Evolutionary conservation across 2,113 vertebrate species (phyloP).

Genomic region (Anseranas semipalmata): DNA sequence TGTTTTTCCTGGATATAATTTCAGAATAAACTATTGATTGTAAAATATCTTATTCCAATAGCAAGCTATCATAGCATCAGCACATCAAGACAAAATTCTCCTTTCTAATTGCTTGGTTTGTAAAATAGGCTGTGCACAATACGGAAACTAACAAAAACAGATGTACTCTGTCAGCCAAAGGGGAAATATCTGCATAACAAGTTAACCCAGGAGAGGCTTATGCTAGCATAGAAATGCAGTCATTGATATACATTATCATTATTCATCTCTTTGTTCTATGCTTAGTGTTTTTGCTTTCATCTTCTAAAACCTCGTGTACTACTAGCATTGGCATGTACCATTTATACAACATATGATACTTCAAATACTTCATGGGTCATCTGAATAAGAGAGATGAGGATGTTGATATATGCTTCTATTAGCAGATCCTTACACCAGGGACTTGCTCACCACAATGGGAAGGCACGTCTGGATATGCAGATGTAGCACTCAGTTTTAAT

Average conservation of each 20-base stretch:
- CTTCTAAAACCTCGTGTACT: neutral
- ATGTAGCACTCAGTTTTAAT: neutral
- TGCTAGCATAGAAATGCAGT: neutral
- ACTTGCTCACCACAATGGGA: neutral
- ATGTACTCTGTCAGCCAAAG: conserved; percentile 53
- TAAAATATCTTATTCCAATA: conserved; percentile 34
- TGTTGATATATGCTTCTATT: neutral
- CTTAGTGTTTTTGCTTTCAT: conserved; percentile 3
- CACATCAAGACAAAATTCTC: conserved; percentile 6
- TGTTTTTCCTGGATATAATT: conserved; percentile 1
- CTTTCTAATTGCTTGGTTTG: conserved; percentile 49
- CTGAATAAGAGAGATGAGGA: neutral
- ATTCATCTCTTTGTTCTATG: neutral
- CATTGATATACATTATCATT: conserved; percentile 19
- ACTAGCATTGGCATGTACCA: neutral
- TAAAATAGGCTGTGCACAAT: conserved; percentile 34
- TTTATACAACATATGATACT: neutral
- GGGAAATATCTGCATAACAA: conserved; percentile 43
- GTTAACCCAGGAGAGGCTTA: conserved; percentile 21
- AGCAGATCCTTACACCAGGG: neutral
- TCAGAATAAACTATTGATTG: conserved; percentile 47
- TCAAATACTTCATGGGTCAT: neutral
- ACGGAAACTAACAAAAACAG: conserved; percentile 40
- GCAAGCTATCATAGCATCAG: neutral
- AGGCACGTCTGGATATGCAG: neutral